phyloP scores from a whole-genome alignment of 1,140 invertebrate genomes.

The Apis laboriosa region DNA sequence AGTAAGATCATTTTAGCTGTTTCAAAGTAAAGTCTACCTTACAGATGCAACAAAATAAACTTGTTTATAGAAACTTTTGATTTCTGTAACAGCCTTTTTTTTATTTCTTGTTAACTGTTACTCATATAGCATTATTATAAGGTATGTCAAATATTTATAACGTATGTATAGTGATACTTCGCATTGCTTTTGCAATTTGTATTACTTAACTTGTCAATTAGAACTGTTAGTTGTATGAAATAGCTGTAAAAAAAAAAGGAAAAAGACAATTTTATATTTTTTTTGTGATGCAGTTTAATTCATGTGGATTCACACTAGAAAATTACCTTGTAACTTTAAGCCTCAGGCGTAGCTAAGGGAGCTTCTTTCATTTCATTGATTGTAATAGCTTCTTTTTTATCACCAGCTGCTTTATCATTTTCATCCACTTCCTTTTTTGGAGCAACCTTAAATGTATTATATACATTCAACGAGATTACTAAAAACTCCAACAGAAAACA shows the following conservation, averaged over 20 bases:
- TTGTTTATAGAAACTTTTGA: slow-evolving; percentile 49
- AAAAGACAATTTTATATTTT: slow-evolving; percentile 1
- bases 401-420: slow-evolving; percentile 66
- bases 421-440: slow-evolving; percentile 77
- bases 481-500: background rate
- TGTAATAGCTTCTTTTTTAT: slow-evolving; percentile 74
- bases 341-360: slow-evolving; percentile 76
- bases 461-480: background rate
- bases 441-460: slow-evolving; percentile 69
- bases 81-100: slow-evolving; percentile 62
- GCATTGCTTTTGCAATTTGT: slow-evolving; percentile 48
- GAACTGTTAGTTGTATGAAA: slow-evolving; percentile 54
- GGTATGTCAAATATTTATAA: slow-evolving; percentile 64
- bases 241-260: slow-evolving; percentile 51
- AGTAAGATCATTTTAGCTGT: slow-evolving; percentile 28
- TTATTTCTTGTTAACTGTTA: slow-evolving; percentile 63
- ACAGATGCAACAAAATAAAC: slow-evolving; percentile 53
- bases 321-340: slow-evolving; percentile 70
- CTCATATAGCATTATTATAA: slow-evolving; percentile 61
- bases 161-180: slow-evolving; percentile 59
- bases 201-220: slow-evolving; percentile 55
- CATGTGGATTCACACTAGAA: background rate
- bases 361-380: slow-evolving; percentile 78
- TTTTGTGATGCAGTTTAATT: slow-evolving; percentile 8
- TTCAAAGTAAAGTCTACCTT: slow-evolving; percentile 42